Evolutionary conservation across 2,888 invertebrate genomes (phyloP).

Genomic region (Acanthosepion pharaonis): DNA sequence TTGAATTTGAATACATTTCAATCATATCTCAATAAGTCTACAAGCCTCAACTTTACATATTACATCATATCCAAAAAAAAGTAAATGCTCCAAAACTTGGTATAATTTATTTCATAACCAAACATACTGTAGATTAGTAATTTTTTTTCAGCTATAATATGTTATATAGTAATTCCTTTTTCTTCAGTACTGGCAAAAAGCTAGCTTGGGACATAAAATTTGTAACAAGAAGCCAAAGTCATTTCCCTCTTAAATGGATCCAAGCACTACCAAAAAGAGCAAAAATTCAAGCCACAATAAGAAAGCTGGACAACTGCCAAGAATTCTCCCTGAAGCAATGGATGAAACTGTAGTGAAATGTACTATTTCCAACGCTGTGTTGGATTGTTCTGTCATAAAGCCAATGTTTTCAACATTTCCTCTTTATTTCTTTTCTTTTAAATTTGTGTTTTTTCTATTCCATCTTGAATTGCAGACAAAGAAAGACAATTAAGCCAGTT

Average conservation of each 20-base stretch:
- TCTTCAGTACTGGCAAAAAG: too few species aligned
- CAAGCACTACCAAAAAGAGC: conserved; percentile 13
- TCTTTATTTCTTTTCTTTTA: not conserved
- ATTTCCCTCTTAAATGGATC: not conserved
- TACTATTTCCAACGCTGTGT: not conserved
- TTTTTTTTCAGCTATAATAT: too few species aligned
- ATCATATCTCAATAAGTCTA: too few species aligned
- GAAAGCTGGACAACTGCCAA: conserved; percentile 4
- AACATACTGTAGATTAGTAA: too few species aligned
- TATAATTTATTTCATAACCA: too few species aligned
- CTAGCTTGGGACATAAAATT: not conserved
- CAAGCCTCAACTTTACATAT: too few species aligned
- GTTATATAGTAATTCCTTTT: too few species aligned
- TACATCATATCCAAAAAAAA: too few species aligned
- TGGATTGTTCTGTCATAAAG: conserved; percentile 12
- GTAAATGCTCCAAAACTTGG: too few species aligned
- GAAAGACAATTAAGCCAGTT: not conserved
- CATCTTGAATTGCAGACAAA: not conserved
- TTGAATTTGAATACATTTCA: too few species aligned
- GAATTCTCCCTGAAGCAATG: not conserved
- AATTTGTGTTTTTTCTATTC: not conserved
- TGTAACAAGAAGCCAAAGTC: not conserved
- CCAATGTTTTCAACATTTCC: not conserved
- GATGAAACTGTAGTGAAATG: not conserved
- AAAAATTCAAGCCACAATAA: not conserved